Percentiles rank a stretch among this genome's conserved stretches.
These are phyloP conservation scores for Drosophila tripunctata DNA, from an alignment of 2,888 invertebrate genomes.

Conservation along the genomic window DNA sequence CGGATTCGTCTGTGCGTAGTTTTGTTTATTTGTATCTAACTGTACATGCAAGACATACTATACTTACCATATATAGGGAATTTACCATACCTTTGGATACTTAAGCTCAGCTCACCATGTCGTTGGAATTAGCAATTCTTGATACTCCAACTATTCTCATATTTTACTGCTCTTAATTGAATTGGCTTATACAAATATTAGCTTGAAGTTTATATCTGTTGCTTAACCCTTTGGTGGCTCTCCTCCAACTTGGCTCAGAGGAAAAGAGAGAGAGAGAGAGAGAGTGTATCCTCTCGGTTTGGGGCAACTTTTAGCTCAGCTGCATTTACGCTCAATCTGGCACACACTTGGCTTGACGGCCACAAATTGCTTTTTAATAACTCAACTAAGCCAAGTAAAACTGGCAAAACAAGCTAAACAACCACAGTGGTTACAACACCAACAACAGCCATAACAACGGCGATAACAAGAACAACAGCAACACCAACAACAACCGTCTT, in stretches of 20 bases:
- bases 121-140: neutral
- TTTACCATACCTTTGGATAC: no score
- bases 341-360: conserved; percentile 70
- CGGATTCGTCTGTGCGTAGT: no score
- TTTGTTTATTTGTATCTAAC: no score
- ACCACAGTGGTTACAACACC: conserved; percentile 9
- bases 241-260: neutral
- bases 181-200: conserved; percentile 10
- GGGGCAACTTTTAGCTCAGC: conserved; percentile 59
- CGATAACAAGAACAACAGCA: conserved; percentile 50
- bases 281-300: neutral
- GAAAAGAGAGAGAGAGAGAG: no score
- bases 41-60: no score
- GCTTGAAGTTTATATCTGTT: conserved; percentile 10
- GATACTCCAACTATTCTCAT: no score
- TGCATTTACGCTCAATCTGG: conserved; percentile 75
- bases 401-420: conserved; percentile 53
- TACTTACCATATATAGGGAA: no score
- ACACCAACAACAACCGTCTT: conserved; percentile 43
- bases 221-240: conserved; percentile 19
- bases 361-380: conserved; percentile 79
- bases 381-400: conserved; percentile 49
- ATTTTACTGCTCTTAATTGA: neutral
- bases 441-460: conserved; percentile 1
- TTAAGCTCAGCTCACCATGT: neutral